Base-by-base conservation (phyloP, 2,113 vertebrate genomes). In the Marmota flaviventris region DNA sequence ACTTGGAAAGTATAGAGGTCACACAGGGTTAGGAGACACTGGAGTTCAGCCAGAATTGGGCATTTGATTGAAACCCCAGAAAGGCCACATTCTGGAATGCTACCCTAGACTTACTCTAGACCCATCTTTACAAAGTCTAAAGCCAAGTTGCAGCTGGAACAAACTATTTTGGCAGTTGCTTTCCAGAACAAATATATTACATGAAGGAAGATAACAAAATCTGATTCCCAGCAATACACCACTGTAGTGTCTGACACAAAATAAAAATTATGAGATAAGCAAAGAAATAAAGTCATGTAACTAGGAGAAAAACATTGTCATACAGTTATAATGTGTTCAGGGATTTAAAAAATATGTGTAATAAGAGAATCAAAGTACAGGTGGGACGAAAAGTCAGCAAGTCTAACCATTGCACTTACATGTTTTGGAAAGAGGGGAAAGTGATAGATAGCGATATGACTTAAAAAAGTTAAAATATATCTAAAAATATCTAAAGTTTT, bases 381-480 rank as follows among this genome's bases (percentile, higher is more conserved):
- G 39, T 85, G 6, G 39, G 39, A 79, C 9, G 45, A 37, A 93
- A 93, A 75, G 27, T 37, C 11, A 92, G 29, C 12, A 89, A 72
- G 24, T 81, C 1, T 94, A 83, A 85, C 34, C 37, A 84, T 51
- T 75, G 45, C 2, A 85, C 13, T 29, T 82, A 81, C 34, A 79
- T 48, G 63, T 79, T 51, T 73, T 87, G 20, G 24, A 86, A 91
- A 83, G 65, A 78, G 48, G 39, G 81, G 18, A 91, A 79, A 94
- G 39, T 0, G 39, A 39, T 39, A 39, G 37, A 39, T 90, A 79
- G 53, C 2, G 37, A 45, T 79, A 69, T 61, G 73, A 92, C 67
- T 69, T 61, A 25, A 92, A 97, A 94, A 96, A 79, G 24, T 72
- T 86, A 70, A 92, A 85, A 34, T 65, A 85, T 76, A 76, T 93